Conservation (phyloP, 2,888 invertebrate genomes). For the Stenodera caucasica region DNA sequence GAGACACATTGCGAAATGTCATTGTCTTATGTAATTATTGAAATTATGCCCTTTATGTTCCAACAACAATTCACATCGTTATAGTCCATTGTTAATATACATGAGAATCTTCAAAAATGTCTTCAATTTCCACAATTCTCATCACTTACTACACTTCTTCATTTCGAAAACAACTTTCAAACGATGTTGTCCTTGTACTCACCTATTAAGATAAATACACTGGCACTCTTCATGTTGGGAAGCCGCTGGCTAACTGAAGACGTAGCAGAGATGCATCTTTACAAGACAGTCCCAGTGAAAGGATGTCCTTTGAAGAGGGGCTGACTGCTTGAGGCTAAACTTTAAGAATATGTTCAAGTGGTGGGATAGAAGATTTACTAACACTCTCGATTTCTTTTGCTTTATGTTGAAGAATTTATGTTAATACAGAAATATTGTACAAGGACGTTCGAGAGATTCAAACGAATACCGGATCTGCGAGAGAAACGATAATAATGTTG, state of each 20-base stretch:
- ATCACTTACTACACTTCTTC: not conserved
- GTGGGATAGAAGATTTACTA: constrained; percentile 20
- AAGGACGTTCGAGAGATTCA: constrained; percentile 13
- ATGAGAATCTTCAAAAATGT: not conserved
- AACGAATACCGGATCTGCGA: not conserved
- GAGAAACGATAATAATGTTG: too few species aligned
- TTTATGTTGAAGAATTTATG: constrained; percentile 4
- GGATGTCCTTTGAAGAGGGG: constrained; percentile 41
- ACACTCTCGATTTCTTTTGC: constrained; percentile 24
- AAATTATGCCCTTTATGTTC: not conserved
- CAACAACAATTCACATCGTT: not conserved
- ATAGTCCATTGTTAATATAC: not conserved
- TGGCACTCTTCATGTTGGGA: constrained; percentile 52
- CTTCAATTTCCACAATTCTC: not conserved
- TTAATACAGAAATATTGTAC: not conserved
- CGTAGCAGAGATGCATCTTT: constrained; percentile 41
- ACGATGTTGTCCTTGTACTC: constrained; percentile 39
- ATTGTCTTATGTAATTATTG: not conserved
- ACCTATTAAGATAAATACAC: constrained; percentile 53
- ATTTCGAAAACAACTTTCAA: not conserved
- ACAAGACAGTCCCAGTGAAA: constrained; percentile 49
- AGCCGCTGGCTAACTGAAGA: constrained; percentile 50
- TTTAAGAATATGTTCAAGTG: constrained; percentile 15
- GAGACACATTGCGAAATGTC: not conserved
- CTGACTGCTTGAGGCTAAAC: constrained; percentile 22